Conservation (phyloP, 2,113 vertebrate species). For the Oreocharis arfaki region DNA sequence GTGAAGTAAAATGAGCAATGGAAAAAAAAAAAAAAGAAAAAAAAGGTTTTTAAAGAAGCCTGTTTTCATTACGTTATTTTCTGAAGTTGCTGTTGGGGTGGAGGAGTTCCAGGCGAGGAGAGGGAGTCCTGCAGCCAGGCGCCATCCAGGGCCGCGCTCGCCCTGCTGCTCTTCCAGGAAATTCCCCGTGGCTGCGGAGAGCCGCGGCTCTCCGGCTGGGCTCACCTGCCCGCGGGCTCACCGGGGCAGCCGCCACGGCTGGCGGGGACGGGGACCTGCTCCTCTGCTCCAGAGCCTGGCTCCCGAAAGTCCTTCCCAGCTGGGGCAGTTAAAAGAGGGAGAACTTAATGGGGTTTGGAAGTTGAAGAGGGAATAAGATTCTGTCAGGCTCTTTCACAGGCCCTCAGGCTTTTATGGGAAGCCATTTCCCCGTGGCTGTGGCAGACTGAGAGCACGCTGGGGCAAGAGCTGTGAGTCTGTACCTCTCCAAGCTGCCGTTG, state of each 20-base stretch:
- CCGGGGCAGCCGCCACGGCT: rapidly evolving
- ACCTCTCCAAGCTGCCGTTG: not conserved
- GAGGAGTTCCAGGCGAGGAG: not conserved
- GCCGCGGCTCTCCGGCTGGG: rapidly evolving
- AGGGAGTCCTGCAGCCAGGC: not conserved
- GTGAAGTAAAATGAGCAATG: slow-evolving; percentile 36
- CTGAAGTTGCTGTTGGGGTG: slow-evolving; percentile 9
- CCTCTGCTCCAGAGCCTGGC: not conserved
- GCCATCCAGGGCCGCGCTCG: not conserved
- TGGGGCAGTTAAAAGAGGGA: not conserved
- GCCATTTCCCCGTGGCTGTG: not conserved
- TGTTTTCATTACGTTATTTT: slow-evolving; percentile 34
- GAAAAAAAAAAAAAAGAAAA: not conserved
- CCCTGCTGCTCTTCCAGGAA: not conserved
- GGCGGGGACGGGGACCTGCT: not conserved
- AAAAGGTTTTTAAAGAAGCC: not conserved
- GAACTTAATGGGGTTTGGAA: not conserved
- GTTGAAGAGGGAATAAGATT: not conserved
- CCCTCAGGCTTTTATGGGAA: not conserved
- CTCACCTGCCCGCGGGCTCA: rapidly evolving
- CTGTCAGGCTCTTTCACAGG: not conserved
- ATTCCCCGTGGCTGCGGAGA: not conserved
- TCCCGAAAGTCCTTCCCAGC: not conserved
- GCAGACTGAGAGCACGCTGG: not conserved
- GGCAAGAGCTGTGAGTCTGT: not conserved